These are phyloP conservation scores for Papilio dardanus DNA, from an alignment of 1,140 invertebrate species.

Conservation along the genomic window DNA sequence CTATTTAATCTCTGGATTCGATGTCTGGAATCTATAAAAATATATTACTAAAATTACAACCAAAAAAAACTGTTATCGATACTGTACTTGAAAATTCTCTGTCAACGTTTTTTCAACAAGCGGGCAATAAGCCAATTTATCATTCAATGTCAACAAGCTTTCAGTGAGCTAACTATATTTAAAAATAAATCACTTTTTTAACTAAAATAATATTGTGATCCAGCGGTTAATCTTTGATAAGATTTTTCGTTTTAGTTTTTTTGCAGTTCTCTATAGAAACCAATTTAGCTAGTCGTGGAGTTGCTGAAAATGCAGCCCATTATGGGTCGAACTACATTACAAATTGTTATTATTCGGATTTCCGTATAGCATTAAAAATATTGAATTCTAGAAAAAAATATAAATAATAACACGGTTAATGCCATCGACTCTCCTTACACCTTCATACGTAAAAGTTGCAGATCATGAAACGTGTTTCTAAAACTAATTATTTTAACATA, in stretches of 20 bases:
- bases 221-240: neutral
- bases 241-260: neutral
- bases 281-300: too few species aligned
- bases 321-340: too few species aligned
- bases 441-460: neutral
- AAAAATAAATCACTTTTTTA: conserved; percentile 26
- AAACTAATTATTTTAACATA: neutral
- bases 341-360: too few species aligned
- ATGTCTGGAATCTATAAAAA: neutral
- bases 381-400: too few species aligned
- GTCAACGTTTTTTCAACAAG: conserved; percentile 17
- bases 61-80: conserved; percentile 20
- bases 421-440: neutral
- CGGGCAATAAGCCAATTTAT: conserved; percentile 31
- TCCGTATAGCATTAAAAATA: too few species aligned
- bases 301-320: too few species aligned
- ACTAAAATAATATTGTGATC: neutral
- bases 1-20: too few species aligned
- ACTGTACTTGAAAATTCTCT: conserved; percentile 23
- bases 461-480: neutral
- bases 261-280: too few species aligned
- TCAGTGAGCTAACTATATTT: neutral
- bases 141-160: conserved; percentile 31
- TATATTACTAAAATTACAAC: neutral
- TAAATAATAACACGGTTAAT: too few species aligned